phyloP scores from a whole-genome alignment of 2,797 vertebrate species.

The Chanos chanos region DNA sequence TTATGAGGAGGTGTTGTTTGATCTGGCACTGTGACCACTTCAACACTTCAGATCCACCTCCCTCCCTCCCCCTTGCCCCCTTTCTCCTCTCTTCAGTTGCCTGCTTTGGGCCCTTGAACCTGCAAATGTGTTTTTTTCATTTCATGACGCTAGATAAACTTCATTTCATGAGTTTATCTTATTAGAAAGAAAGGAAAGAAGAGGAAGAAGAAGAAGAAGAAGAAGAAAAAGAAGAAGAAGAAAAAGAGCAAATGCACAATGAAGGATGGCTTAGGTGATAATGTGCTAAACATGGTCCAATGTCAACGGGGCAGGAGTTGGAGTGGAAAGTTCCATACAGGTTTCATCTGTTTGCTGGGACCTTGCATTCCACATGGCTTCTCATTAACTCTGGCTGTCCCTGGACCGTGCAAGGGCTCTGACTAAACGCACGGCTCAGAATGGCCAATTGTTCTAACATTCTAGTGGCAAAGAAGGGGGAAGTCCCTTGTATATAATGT shows the following conservation, averaged over 20 bases:
- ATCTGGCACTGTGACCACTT: neutral
- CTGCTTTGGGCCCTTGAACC: neutral
- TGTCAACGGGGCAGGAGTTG: neutral
- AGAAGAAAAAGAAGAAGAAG: too few relatives aligned
- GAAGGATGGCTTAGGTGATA: neutral
- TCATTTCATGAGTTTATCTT: neutral
- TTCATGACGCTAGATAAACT: too few relatives aligned
- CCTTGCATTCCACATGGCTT: constrained; percentile 14
- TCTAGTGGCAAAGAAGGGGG: too few relatives aligned
- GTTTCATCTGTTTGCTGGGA: constrained; percentile 2
- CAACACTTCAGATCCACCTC: constrained; percentile 13
- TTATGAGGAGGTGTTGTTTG: constrained; percentile 11
- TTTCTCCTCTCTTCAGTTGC: too few relatives aligned
- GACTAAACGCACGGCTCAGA: neutral
- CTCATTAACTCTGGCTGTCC: constrained; percentile 31
- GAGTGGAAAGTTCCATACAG: constrained; percentile 7
- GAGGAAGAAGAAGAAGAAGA: too few relatives aligned
- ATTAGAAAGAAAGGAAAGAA: neutral
- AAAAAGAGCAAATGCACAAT: too few relatives aligned
- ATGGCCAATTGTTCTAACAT: too few relatives aligned
- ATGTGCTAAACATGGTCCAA: constrained; percentile 2
- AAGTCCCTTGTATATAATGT: neutral
- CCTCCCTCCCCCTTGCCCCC: neutral
- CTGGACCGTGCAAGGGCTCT: neutral
- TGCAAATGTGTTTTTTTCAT: neutral